These are phyloP conservation scores for Chrysolina haemoptera DNA, from an alignment of 2,888 invertebrate species.

Conservation along the genomic window DNA sequence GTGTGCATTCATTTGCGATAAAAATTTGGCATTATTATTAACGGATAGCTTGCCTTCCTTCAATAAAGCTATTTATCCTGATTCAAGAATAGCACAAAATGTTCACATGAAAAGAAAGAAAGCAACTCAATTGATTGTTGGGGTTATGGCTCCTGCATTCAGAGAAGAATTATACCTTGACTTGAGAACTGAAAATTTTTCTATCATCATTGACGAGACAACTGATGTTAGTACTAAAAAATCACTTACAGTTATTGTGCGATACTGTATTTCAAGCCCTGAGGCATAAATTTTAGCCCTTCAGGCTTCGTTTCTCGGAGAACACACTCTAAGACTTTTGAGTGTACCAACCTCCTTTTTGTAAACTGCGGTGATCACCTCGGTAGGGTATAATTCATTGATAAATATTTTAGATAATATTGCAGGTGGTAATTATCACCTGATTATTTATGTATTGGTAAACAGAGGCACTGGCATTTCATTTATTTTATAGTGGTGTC, in stretches of 20 bases:
- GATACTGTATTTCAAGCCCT: conserved; percentile 15
- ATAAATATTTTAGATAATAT: too few relatives aligned
- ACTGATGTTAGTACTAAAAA: conserved; percentile 28
- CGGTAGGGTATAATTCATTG: too few relatives aligned
- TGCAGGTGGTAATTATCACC: too few relatives aligned
- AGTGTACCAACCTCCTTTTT: too few relatives aligned
- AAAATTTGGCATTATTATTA: conserved; percentile 17
- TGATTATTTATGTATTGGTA: too few relatives aligned
- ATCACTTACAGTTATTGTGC: conserved; percentile 14
- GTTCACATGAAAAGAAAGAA: conserved; percentile 24
- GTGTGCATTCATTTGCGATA: conserved; percentile 15
- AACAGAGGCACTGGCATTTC: too few relatives aligned
- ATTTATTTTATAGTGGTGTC: too few relatives aligned
- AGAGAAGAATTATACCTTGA: conserved; percentile 12
- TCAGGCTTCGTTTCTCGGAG: too few relatives aligned
- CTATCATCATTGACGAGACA: conserved; percentile 26
- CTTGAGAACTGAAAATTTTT: conserved; percentile 15
- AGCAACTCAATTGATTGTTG: conserved; percentile 18
- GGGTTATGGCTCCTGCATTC: conserved; percentile 23
- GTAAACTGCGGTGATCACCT: too few relatives aligned
- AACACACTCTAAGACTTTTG: too few relatives aligned
- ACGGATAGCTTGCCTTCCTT: conserved; percentile 17
- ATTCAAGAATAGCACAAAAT: conserved; percentile 24
- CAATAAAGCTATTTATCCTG: conserved; percentile 19
- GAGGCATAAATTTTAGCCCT: too few relatives aligned